phyloP scores from a whole-genome alignment of 2,113 vertebrate species.

The Arothron firmamentum region DNA sequence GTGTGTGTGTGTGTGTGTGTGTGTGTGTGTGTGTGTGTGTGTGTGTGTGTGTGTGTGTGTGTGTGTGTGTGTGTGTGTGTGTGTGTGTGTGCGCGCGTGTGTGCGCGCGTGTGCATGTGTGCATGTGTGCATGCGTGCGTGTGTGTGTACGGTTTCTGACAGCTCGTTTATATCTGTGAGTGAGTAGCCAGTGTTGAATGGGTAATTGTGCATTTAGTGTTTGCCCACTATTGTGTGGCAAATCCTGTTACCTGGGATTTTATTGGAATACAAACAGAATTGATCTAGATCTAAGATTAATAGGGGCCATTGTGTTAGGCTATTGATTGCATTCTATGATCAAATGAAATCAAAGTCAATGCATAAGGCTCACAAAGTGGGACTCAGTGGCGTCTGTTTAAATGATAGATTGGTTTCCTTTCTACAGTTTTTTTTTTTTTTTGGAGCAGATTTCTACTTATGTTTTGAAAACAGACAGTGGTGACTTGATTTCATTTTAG shows the following conservation, averaged over 20 bases:
- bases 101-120: too few species aligned
- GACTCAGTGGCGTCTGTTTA: slow-evolving; percentile 2
- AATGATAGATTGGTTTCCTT: slow-evolving; percentile 6
- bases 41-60: background rate
- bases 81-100: background rate
- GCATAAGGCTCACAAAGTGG: slow-evolving; percentile 8
- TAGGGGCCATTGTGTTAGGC: slow-evolving; percentile 47
- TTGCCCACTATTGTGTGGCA: slow-evolving; percentile 42
- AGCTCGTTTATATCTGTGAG: slow-evolving; percentile 72
- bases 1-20: too few species aligned
- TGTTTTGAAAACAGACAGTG: too few species aligned
- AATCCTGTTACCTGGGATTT: slow-evolving; percentile 59
- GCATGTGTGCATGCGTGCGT: too few species aligned
- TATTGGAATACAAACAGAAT: slow-evolving; percentile 50
- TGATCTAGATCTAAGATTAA: slow-evolving; percentile 62
- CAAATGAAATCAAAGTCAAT: slow-evolving; percentile 49
- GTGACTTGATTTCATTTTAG: too few species aligned
- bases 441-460: background rate
- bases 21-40: slow-evolving; percentile 8
- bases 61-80: slow-evolving; percentile 11
- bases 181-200: slow-evolving; percentile 55
- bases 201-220: slow-evolving; percentile 64
- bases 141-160: slow-evolving; percentile 55
- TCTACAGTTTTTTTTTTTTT: background rate
- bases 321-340: slow-evolving; percentile 58